Percentiles rank a stretch among this genome's conserved stretches.
Evolutionary conservation across 2,888 invertebrate species (phyloP).

Genomic region (Rosalia funebris): DNA sequence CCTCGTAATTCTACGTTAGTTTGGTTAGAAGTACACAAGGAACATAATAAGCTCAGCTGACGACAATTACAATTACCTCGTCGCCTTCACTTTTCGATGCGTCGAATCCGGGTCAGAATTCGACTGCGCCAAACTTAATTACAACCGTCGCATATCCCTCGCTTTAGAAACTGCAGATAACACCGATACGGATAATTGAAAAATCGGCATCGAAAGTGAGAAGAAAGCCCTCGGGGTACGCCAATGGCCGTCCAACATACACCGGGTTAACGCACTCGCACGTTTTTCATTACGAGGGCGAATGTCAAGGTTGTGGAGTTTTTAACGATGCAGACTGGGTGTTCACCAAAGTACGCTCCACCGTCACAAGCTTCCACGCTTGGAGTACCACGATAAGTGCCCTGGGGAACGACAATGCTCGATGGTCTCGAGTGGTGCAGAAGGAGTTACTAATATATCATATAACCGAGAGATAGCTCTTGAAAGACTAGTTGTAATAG

Average conservation of each 20-base stretch:
- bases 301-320: constrained; percentile 50
- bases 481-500: neutral
- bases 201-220: no score
- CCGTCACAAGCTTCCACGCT: constrained; percentile 26
- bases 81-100: no score
- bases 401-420: constrained; percentile 39
- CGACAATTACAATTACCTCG: no score
- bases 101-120: no score
- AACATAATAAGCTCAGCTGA: no score
- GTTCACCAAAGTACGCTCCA: constrained; percentile 19
- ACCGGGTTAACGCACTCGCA: constrained; percentile 45
- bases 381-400: constrained; percentile 34
- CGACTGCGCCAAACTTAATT: no score
- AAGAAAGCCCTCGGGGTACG: constrained; percentile 20
- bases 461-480: no score
- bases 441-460: neutral
- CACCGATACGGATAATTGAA: no score
- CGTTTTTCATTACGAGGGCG: constrained; percentile 41
- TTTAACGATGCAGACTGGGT: constrained; percentile 38
- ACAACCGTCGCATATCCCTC: no score
- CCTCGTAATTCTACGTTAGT: no score
- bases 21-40: no score
- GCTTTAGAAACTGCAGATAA: no score
- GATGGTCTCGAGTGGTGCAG: constrained; percentile 3
- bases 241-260: constrained; percentile 32